Conservation (phyloP, 1,140 invertebrate species). For the Bombus superbus region DNA sequence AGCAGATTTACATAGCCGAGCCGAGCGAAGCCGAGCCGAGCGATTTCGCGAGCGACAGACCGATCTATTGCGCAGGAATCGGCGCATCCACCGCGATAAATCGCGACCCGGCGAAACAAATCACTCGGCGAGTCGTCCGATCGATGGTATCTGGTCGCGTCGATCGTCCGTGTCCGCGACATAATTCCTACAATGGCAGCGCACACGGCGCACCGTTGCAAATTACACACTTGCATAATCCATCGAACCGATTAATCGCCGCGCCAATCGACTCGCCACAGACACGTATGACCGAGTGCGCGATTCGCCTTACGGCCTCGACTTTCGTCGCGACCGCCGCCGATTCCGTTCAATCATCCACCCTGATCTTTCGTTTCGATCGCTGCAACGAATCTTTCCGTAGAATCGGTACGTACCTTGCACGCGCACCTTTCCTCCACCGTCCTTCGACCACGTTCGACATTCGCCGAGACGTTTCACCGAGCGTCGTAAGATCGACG, state of each 20-base stretch:
- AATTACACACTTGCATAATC: slow-evolving; percentile 77
- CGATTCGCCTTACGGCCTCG: background rate
- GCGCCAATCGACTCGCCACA: slow-evolving; percentile 46
- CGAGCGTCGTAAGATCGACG: background rate
- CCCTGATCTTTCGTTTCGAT: background rate
- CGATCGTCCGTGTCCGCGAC: slow-evolving; percentile 58
- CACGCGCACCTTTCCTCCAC: too few species aligned
- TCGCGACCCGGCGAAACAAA: slow-evolving; percentile 72
- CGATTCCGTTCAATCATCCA: background rate
- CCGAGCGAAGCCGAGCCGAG: slow-evolving; percentile 1
- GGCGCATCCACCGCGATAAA: slow-evolving; percentile 69
- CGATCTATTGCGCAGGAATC: slow-evolving; percentile 71
- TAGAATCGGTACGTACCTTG: background rate
- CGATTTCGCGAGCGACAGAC: background rate
- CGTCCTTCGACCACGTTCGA: too few species aligned
- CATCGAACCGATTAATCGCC: slow-evolving; percentile 74
- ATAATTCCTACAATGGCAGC: slow-evolving; percentile 73
- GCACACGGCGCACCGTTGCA: slow-evolving; percentile 67
- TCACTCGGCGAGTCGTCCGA: slow-evolving; percentile 62
- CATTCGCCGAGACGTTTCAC: background rate
- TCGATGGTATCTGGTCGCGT: slow-evolving; percentile 67
- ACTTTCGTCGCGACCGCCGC: too few species aligned
- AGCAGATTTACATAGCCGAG: slow-evolving; percentile 13
- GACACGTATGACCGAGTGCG: background rate
- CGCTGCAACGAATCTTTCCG: background rate